Percentiles rank a stretch among this genome's conserved stretches.
Evolutionary conservation across 92 coral and sea anemone genomes (phyloP).

Genomic region (Meandrina meandrites): DNA sequence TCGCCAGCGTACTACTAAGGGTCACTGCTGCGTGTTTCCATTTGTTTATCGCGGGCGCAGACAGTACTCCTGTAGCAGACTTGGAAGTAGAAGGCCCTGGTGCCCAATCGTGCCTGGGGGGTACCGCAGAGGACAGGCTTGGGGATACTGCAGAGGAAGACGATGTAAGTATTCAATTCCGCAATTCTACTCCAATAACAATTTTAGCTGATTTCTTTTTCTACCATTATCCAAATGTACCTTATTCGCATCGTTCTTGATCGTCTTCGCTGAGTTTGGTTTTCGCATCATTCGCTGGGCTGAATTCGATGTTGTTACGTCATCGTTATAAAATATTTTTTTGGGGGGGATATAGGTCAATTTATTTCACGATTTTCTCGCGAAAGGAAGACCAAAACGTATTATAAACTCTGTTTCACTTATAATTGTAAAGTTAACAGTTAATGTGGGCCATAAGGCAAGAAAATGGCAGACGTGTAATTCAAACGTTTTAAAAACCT

Average conservation of each 20-base stretch:
- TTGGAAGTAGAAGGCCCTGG: slow-evolving; percentile 31
- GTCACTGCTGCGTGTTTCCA: slow-evolving; percentile 48
- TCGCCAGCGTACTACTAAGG: slow-evolving; percentile 10
- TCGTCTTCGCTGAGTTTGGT: background rate
- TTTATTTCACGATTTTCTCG: too few relatives aligned
- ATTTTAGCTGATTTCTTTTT: background rate
- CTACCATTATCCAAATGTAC: background rate
- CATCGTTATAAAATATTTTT: background rate
- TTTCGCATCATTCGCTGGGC: background rate
- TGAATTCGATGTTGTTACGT: background rate
- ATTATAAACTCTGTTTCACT: too few relatives aligned
- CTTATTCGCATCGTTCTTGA: background rate
- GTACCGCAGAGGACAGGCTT: slow-evolving; percentile 31
- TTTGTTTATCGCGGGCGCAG: slow-evolving; percentile 35
- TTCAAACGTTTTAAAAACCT: too few relatives aligned
- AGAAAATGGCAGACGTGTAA: too few relatives aligned
- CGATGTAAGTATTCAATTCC: slow-evolving; percentile 16
- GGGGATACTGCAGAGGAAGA: slow-evolving; percentile 46
- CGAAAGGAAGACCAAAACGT: too few relatives aligned
- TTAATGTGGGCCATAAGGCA: too few relatives aligned
- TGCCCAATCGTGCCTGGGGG: slow-evolving; percentile 34
- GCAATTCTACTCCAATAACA: too few relatives aligned
- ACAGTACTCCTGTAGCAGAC: slow-evolving; percentile 28
- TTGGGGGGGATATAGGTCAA: too few relatives aligned
- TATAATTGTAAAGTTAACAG: too few relatives aligned